Percentiles rank a stretch among this genome's conserved stretches.
Conservation (phyloP, 2,888 invertebrate genomes). For the Diaphora mendica region DNA sequence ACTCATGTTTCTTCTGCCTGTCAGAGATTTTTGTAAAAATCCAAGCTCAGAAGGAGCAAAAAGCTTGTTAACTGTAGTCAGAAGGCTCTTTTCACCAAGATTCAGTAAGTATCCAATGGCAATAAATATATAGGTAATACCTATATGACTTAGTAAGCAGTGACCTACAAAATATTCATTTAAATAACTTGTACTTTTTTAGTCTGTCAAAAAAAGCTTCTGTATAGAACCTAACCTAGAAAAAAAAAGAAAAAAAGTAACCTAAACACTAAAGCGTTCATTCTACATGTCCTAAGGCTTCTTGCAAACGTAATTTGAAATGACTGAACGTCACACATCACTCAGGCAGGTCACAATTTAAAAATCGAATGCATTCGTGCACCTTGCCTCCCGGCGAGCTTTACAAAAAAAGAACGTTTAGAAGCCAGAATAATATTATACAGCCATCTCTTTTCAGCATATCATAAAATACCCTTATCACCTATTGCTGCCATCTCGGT, state of each 20-base stretch:
- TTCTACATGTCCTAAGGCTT: not conserved
- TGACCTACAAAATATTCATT: not conserved
- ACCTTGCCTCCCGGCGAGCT: constrained; percentile 84
- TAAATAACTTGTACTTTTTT: not conserved
- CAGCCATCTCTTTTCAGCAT: constrained; percentile 56
- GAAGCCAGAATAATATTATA: constrained; percentile 66
- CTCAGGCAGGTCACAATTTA: constrained; percentile 79
- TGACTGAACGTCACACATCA: constrained; percentile 73
- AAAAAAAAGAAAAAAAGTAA: not conserved
- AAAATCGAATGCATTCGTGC: constrained; percentile 76
- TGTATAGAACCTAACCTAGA: not conserved
- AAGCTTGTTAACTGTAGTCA: not conserved
- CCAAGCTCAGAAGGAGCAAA: not conserved
- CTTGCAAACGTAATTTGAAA: constrained; percentile 33
- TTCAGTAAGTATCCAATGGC: not conserved
- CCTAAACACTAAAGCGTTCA: not conserved
- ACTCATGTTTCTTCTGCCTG: not conserved
- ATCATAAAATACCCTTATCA: constrained; percentile 33
- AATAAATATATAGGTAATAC: not conserved
- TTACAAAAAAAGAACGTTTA: constrained; percentile 76
- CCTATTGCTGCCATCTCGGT: constrained; percentile 55
- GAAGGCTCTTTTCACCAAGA: not conserved
- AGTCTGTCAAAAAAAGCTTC: not conserved
- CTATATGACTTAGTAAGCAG: not conserved
- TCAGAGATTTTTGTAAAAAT: not conserved